Evolutionary conservation across 2,797 vertebrate genomes (phyloP).

Genomic region (Allobates femoralis): DNA sequence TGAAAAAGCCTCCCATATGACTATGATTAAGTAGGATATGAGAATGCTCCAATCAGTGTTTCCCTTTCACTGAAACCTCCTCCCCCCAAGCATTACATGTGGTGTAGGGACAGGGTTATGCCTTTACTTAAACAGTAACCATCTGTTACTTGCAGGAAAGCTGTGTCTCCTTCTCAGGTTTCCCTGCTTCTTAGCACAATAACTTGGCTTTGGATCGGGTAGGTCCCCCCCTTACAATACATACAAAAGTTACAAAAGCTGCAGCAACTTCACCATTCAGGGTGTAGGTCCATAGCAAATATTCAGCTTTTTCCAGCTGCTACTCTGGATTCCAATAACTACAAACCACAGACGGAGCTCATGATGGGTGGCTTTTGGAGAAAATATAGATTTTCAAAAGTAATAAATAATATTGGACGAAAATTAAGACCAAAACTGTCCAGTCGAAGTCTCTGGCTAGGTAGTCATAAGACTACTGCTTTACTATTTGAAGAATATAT

Average conservation of each 20-base stretch:
- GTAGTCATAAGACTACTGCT: background rate
- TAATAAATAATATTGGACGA: constrained; percentile 24
- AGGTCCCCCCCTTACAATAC: constrained; percentile 52
- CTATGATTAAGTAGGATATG: constrained; percentile 72
- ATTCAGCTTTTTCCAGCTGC: constrained; percentile 60
- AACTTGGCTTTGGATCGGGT: constrained; percentile 64
- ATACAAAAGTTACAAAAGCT: constrained; percentile 46
- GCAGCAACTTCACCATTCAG: constrained; percentile 14
- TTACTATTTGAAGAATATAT: background rate
- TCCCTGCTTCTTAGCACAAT: constrained; percentile 65
- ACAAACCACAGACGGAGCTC: background rate
- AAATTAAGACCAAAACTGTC: background rate
- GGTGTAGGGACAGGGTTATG: constrained; percentile 58
- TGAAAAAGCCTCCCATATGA: constrained; percentile 72
- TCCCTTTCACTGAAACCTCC: constrained; percentile 69
- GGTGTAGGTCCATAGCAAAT: constrained; percentile 33
- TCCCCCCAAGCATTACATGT: constrained; percentile 63
- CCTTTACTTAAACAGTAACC: constrained; percentile 76
- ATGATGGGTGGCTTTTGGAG: constrained; percentile 56
- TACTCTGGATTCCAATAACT: constrained; percentile 55
- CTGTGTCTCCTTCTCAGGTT: constrained; percentile 72
- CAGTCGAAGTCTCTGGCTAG: background rate
- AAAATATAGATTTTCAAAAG: constrained; percentile 5
- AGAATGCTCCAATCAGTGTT: constrained; percentile 72
- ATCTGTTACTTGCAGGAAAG: constrained; percentile 75